Percentiles rank a stretch among this genome's conserved stretches.
Conservation (phyloP, 1,140 invertebrate genomes). For the Anagrus nilaparvatae region DNA sequence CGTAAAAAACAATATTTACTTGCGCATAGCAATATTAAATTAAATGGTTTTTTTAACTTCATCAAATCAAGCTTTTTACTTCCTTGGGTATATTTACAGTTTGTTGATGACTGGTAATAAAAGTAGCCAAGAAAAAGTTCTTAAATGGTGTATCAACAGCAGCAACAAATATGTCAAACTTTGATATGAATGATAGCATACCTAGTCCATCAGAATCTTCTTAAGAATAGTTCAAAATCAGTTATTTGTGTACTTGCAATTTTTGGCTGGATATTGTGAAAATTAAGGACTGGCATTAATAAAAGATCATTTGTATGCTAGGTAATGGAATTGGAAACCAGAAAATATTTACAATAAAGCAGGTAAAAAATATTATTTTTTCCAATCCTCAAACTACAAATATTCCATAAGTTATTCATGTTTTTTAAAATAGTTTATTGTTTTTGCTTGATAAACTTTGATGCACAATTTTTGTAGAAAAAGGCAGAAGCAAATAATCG, state of each 20-base stretch:
- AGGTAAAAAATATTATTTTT: slow-evolving; percentile 44
- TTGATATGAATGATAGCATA: slow-evolving; percentile 15
- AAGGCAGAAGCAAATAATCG: slow-evolving; percentile 36
- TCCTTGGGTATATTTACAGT: no score
- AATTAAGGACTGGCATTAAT: slow-evolving; percentile 30
- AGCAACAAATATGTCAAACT: slow-evolving; percentile 14
- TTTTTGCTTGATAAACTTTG: no score
- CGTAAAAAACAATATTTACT: no score
- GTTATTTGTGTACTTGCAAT: slow-evolving; percentile 32
- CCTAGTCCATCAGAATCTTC: slow-evolving; percentile 25
- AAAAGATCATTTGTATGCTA: slow-evolving; percentile 58
- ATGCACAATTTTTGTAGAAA: no score
- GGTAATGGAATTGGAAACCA: slow-evolving; percentile 58
- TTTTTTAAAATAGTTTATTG: background rate
- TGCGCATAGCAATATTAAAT: no score
- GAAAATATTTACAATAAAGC: slow-evolving; percentile 55
- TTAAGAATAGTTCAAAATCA: slow-evolving; percentile 30
- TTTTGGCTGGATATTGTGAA: slow-evolving; percentile 30
- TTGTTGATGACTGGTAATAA: no score
- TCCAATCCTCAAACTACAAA: slow-evolving; percentile 25
- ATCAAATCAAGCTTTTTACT: no score
- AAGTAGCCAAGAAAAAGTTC: no score
- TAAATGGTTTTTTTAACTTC: no score
- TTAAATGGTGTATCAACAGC: background rate
- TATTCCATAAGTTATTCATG: slow-evolving; percentile 11